phyloP scores from a whole-genome alignment of 92 coral and sea anemone species.

The Palythoa grandiflora region DNA sequence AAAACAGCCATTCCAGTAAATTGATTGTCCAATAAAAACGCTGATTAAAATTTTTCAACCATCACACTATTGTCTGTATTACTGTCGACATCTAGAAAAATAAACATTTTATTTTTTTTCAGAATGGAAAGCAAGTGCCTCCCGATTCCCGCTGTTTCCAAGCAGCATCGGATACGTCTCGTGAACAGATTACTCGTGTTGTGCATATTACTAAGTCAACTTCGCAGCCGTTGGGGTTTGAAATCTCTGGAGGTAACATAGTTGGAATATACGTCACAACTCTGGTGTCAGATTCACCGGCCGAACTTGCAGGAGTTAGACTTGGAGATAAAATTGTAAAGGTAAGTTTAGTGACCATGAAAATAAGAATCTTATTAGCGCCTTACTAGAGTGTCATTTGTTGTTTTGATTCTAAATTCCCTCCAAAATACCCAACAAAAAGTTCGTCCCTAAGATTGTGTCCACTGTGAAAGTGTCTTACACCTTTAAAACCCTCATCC shows the following conservation, averaged over 20 bases:
- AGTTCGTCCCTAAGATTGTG: too few relatives aligned
- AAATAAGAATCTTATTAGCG: too few relatives aligned
- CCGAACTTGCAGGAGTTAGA: conserved; percentile 60
- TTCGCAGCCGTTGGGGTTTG: conserved; percentile 45
- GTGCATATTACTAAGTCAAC: conserved; percentile 52
- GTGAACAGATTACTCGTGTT: conserved; percentile 31
- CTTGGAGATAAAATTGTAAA: conserved; percentile 53
- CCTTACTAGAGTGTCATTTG: neutral
- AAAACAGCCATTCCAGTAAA: too few relatives aligned
- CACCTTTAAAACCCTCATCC: too few relatives aligned
- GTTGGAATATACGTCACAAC: conserved; percentile 60
- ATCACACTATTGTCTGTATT: too few relatives aligned
- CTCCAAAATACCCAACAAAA: too few relatives aligned
- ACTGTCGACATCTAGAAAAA: neutral
- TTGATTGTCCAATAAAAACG: too few relatives aligned
- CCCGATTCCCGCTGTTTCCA: neutral
- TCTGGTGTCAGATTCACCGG: conserved; percentile 42
- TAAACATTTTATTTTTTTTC: neutral
- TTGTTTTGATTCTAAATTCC: neutral
- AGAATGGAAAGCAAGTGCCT: neutral
- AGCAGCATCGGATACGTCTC: neutral
- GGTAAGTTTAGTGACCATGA: conserved; percentile 18
- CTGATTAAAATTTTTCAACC: too few relatives aligned
- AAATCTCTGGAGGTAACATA: conserved; percentile 56
- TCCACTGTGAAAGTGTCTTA: too few relatives aligned